Conservation (phyloP, 2,113 vertebrate species). For the Ahaetulla prasina region DNA sequence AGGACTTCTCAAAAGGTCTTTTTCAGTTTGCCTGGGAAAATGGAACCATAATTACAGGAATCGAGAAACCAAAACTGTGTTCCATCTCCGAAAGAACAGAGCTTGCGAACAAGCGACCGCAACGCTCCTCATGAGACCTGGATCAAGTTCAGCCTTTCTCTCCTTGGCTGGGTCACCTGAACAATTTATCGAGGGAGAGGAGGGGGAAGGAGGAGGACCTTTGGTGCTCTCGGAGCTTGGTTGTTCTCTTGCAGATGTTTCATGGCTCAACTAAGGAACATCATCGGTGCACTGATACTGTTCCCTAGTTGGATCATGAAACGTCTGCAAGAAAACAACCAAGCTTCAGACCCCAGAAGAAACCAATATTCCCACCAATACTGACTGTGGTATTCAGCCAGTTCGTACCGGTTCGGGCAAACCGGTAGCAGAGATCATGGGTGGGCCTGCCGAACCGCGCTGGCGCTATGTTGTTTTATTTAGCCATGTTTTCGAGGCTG, state of each 20-base stretch:
- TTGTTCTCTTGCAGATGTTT: neutral
- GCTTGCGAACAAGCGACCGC: neutral
- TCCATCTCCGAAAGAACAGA: neutral
- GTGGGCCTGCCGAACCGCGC: too few species aligned
- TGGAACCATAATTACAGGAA: neutral
- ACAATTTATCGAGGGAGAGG: too few species aligned
- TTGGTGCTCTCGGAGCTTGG: neutral
- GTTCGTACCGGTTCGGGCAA: too few species aligned
- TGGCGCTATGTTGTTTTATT: too few species aligned
- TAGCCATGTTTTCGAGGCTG: too few species aligned
- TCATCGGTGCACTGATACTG: neutral
- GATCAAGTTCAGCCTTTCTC: neutral
- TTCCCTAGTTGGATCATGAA: neutral
- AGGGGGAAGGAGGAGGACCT: too few species aligned
- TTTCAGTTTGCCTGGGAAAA: too few species aligned
- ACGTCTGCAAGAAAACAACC: neutral
- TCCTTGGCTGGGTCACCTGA: neutral
- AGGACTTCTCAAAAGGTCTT: neutral
- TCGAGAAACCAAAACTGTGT: neutral
- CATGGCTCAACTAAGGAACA: neutral
- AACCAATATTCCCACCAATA: too few species aligned
- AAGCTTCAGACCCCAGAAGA: neutral
- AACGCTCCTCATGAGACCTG: neutral
- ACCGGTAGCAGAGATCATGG: too few species aligned
- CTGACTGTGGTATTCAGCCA: too few species aligned